Conservation (phyloP, 2,113 vertebrate species). For the Albula goreensis region DNA sequence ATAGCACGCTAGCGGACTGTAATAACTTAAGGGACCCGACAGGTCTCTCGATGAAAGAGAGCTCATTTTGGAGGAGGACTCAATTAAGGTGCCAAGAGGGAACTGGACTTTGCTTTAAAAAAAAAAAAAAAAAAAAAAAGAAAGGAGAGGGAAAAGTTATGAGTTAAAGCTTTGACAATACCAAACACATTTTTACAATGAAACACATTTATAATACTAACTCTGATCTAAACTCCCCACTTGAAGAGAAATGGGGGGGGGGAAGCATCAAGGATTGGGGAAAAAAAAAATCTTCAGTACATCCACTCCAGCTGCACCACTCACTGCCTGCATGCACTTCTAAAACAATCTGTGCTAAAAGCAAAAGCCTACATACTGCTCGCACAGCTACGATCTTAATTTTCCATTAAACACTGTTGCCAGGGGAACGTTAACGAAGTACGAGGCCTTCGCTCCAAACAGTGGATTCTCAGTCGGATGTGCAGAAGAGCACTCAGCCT, state of each 20-base stretch:
- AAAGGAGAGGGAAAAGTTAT: neutral
- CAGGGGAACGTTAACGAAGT: neutral
- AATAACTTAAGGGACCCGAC: constrained; percentile 2
- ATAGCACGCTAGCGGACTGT: neutral
- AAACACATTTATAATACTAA: neutral
- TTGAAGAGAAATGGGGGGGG: neutral
- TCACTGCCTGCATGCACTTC: neutral
- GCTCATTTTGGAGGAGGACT: neutral
- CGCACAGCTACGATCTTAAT: neutral
- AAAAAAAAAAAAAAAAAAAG: neutral
- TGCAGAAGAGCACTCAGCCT: neutral
- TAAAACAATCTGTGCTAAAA: neutral
- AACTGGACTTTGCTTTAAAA: neutral
- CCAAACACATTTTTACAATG: neutral
- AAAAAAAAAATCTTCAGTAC: neutral
- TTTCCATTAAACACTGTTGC: neutral
- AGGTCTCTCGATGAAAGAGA: neutral
- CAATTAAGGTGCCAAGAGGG: neutral
- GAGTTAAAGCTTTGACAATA: neutral
- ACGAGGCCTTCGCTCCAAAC: neutral
- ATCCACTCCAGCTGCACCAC: neutral
- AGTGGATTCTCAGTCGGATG: neutral
- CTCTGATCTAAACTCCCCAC: neutral
- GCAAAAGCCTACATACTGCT: neutral
- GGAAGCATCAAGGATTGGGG: neutral